Conservation (phyloP, 1,140 invertebrate species). For the Mizuhopecten yessoensis region DNA sequence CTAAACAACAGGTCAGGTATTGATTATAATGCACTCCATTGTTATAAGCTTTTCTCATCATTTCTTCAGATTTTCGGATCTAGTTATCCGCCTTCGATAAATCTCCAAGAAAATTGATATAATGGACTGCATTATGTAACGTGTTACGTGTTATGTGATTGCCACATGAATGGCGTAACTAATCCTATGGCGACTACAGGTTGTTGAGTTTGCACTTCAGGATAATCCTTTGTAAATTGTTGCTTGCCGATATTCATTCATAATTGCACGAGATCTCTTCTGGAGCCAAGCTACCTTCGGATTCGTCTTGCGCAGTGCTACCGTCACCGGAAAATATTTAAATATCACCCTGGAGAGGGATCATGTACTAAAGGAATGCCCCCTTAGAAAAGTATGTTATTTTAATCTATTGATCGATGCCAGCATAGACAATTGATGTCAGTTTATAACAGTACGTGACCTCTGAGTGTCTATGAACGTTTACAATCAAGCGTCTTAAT, state of each 20-base stretch:
- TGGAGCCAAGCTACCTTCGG: background rate
- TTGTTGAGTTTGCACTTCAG: background rate
- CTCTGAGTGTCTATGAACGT: no score
- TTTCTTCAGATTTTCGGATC: background rate
- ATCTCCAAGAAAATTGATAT: background rate
- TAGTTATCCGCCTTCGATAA: background rate
- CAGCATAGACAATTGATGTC: background rate
- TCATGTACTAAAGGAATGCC: background rate
- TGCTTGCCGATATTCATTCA: background rate
- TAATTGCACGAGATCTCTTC: background rate
- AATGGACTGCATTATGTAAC: background rate
- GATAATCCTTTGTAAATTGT: background rate
- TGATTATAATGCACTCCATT: background rate
- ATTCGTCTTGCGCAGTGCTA: background rate
- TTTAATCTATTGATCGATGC: no score
- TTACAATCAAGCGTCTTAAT: no score
- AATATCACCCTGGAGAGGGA: background rate
- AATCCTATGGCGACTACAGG: background rate
- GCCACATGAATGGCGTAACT: background rate
- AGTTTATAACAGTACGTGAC: background rate
- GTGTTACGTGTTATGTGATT: background rate
- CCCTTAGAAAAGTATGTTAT: no score
- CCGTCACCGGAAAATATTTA: background rate
- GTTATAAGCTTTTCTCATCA: background rate
- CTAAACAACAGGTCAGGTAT: background rate